These are phyloP conservation scores for Tadarida brasiliensis DNA, from an alignment of 2,797 vertebrate genomes.

Conservation along the genomic window DNA sequence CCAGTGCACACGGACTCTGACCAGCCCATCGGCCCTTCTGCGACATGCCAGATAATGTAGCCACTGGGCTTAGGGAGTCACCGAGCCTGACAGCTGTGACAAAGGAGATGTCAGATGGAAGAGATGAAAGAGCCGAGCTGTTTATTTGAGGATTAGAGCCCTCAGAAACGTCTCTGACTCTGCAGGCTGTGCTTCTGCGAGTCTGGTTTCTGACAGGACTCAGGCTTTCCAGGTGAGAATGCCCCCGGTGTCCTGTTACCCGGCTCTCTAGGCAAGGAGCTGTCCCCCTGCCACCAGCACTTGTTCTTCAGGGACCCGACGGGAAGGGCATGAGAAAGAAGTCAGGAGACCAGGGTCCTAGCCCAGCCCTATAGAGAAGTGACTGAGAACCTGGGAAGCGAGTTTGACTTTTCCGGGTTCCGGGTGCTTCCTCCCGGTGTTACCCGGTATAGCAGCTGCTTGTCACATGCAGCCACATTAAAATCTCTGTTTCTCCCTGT, in stretches of 20 bases:
- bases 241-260: too few relatives aligned
- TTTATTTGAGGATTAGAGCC: conserved; percentile 85
- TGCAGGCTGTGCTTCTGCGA: conserved; percentile 73
- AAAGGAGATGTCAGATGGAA: conserved; percentile 81
- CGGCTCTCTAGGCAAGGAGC: conserved; percentile 39
- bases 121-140: conserved; percentile 83
- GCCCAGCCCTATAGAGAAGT: background rate
- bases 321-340: background rate
- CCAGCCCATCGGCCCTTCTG: conserved; percentile 5
- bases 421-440: background rate
- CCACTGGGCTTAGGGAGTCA: conserved; percentile 77
- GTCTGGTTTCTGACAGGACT: conserved; percentile 60
- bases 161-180: conserved; percentile 72
- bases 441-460: background rate
- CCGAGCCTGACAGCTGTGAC: conserved; percentile 81
- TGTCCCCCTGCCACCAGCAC: background rate
- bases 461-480: background rate
- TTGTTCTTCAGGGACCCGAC: background rate
- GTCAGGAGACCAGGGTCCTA: background rate
- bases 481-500: background rate
- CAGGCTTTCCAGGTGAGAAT: conserved; percentile 59
- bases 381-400: background rate
- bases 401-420: background rate
- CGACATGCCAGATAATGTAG: conserved; percentile 70
- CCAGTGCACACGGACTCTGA: background rate